Percentiles rank a stretch among this genome's conserved stretches.
Conservation (phyloP, 92 coral and sea anemone genomes). For the Paramuricea clavata region DNA sequence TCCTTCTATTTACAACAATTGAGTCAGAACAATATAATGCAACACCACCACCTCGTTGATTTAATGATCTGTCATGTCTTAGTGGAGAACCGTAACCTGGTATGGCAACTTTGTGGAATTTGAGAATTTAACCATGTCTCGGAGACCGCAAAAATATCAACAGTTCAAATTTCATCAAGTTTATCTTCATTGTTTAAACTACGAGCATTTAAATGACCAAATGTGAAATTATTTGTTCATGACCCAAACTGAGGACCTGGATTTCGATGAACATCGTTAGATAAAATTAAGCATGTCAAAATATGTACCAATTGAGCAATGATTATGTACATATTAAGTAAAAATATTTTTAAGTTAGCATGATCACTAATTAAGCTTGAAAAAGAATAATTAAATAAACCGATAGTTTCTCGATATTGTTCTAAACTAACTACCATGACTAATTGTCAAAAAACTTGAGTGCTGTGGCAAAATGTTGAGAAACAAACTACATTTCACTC, state of each 20-base stretch:
- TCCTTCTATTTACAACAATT: constrained; percentile 57
- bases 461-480: background rate
- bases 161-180: constrained; percentile 60
- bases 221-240: constrained; percentile 27
- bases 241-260: no score
- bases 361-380: background rate
- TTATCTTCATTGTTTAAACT: constrained; percentile 58
- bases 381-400: constrained; percentile 18
- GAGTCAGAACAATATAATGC: constrained; percentile 46
- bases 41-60: constrained; percentile 52
- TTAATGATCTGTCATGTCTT: constrained; percentile 48
- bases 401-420: constrained; percentile 56
- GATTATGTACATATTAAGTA: background rate
- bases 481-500: background rate
- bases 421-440: constrained; percentile 59
- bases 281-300: background rate
- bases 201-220: constrained; percentile 16
- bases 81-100: constrained; percentile 58
- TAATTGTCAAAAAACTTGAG: background rate
- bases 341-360: background rate
- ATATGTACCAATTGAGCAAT: no score
- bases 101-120: constrained; percentile 39
- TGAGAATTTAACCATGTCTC: no score
- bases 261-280: constrained; percentile 48
- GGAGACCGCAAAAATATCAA: constrained; percentile 54